Conservation (phyloP, 2,888 invertebrate species). For the Cyclophora albipunctata region DNA sequence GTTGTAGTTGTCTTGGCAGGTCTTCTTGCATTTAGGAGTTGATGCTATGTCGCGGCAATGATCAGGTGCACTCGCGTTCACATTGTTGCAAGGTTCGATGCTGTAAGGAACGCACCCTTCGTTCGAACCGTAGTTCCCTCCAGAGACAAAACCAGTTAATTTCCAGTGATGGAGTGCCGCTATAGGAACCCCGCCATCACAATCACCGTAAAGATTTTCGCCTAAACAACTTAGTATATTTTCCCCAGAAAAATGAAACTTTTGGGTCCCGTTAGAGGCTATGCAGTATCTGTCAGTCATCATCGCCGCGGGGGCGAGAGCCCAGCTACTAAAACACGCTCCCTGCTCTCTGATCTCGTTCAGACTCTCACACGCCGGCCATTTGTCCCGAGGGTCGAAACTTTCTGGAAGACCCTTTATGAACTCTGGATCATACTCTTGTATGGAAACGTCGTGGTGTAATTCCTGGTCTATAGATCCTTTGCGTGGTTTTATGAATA, state of each 20-base stretch:
- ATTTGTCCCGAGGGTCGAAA: slow-evolving; percentile 84
- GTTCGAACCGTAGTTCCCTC: slow-evolving; percentile 78
- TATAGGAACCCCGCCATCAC: neutral
- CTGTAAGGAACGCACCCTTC: slow-evolving; percentile 73
- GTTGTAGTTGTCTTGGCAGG: slow-evolving; percentile 8
- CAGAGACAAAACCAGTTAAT: slow-evolving; percentile 78
- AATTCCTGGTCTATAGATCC: too few species aligned
- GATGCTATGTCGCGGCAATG: neutral
- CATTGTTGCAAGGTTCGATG: slow-evolving; percentile 78
- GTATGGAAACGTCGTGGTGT: too few species aligned
- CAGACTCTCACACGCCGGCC: slow-evolving; percentile 86
- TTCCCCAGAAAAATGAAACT: slow-evolving; percentile 77
- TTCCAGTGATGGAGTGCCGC: slow-evolving; percentile 1
- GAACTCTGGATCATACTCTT: neutral
- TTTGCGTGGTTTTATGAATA: too few species aligned
- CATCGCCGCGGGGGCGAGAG: slow-evolving; percentile 86
- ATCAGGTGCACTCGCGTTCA: neutral
- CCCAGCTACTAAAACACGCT: slow-evolving; percentile 91
- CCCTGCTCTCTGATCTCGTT: slow-evolving; percentile 83
- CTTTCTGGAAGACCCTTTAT: slow-evolving; percentile 73
- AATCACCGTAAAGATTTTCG: neutral
- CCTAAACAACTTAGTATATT: slow-evolving; percentile 26
- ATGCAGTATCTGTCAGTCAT: slow-evolving; percentile 89
- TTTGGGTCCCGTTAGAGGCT: slow-evolving; percentile 73
- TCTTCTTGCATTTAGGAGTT: slow-evolving; percentile 4